Percentiles rank a stretch among this genome's conserved stretches.
These are phyloP conservation scores for Phoenicopterus ruber DNA, from an alignment of 2,113 vertebrate species.

Conservation along the genomic window DNA sequence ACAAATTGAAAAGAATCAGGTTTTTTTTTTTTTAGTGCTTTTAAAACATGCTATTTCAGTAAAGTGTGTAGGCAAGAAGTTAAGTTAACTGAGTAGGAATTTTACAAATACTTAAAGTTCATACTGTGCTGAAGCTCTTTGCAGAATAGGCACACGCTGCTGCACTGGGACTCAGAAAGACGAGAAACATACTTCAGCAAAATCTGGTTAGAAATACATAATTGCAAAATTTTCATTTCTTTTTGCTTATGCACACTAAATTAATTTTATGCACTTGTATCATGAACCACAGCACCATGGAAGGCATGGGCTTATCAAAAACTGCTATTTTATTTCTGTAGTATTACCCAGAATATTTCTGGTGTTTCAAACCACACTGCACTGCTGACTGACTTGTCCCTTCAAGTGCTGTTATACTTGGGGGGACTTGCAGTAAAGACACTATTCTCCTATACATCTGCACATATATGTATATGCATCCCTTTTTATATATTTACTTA, in stretches of 20 bases:
- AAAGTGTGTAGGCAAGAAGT: not conserved
- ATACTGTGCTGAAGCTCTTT: not conserved
- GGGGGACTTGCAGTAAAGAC: not conserved
- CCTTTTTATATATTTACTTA: not conserved
- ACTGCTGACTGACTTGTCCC: not conserved
- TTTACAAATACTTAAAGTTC: not conserved
- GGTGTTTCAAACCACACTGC: not conserved
- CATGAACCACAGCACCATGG: not conserved
- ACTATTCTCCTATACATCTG: not conserved
- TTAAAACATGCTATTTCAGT: not conserved
- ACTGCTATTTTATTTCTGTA: not conserved
- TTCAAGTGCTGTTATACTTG: not conserved
- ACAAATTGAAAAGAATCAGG: not conserved
- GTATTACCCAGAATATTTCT: not conserved
- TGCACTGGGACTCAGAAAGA: not conserved
- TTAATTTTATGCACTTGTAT: not conserved
- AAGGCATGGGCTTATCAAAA: not conserved
- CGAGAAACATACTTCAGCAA: not conserved
- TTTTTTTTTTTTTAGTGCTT: not conserved
- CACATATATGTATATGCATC: not conserved
- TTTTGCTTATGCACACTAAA: not conserved
- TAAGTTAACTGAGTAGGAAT: not conserved
- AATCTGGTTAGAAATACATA: not conserved
- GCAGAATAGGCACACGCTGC: not conserved
- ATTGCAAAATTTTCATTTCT: not conserved